Conservation (phyloP, 2,888 invertebrate genomes). For the Maniola hyperantus region DNA sequence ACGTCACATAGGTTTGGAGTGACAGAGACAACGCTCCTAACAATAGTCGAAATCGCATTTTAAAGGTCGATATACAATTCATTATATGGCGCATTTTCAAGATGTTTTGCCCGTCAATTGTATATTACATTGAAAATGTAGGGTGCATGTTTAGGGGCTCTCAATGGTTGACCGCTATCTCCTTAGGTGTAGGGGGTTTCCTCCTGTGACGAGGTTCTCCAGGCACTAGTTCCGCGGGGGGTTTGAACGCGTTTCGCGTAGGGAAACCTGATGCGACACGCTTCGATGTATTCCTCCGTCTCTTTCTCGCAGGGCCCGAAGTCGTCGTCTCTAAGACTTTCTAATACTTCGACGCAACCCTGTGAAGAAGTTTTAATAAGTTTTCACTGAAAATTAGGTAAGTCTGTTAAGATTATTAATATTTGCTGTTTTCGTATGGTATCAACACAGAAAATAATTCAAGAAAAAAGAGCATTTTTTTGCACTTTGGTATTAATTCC, state of each 20-base stretch:
- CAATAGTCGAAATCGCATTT: no score
- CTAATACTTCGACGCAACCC: conserved; percentile 91
- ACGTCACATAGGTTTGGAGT: no score
- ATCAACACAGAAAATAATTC: no score
- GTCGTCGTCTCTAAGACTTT: conserved; percentile 89
- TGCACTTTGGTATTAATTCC: no score
- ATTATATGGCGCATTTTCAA: no score
- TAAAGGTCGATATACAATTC: no score
- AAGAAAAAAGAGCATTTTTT: no score
- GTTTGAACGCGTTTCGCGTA: conserved; percentile 90
- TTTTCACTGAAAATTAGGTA: no score
- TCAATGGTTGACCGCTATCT: conserved; percentile 60
- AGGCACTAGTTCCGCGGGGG: conserved; percentile 37
- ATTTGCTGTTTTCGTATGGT: no score
- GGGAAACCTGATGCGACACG: conserved; percentile 89
- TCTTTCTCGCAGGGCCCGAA: conserved; percentile 89
- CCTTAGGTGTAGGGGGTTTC: conserved; percentile 54
- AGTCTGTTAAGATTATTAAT: no score
- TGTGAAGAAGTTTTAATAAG: conserved; percentile 59
- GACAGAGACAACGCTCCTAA: no score
- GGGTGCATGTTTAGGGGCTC: background rate
- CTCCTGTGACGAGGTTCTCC: conserved; percentile 48
- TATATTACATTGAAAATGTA: conserved; percentile 10
- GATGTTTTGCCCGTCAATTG: background rate
- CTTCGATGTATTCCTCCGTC: conserved; percentile 86